Conservation (phyloP, 2,888 invertebrate genomes). For the Thecocarcelia acutangulata region DNA sequence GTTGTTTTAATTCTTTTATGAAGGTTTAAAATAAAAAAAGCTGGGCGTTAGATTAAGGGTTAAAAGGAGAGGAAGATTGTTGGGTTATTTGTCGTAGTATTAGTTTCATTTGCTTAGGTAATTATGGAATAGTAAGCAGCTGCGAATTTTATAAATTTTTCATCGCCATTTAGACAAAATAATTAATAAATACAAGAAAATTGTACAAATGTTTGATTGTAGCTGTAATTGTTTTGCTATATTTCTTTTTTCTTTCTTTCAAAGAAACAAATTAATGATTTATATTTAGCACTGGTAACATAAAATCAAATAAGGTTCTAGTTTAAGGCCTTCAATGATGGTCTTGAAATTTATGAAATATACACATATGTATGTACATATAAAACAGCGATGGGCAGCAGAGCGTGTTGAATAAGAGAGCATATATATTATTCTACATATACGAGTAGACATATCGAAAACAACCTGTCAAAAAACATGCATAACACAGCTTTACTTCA, state of each 20-base stretch:
- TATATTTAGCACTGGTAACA: too few species aligned
- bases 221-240: background rate
- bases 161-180: conserved; percentile 54
- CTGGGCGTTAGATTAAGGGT: background rate
- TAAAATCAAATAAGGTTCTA: too few species aligned
- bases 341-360: too few species aligned
- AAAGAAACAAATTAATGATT: too few species aligned
- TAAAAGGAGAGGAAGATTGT: background rate
- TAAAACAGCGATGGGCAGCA: too few species aligned
- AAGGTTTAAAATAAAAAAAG: background rate
- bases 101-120: conserved; percentile 47
- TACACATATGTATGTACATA: too few species aligned
- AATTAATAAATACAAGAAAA: conserved; percentile 12
- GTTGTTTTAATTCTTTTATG: background rate
- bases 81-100: background rate
- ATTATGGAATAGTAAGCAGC: conserved; percentile 71
- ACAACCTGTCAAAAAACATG: too few species aligned
- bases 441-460: too few species aligned
- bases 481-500: too few species aligned
- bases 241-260: background rate
- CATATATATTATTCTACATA: too few species aligned
- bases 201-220: background rate
- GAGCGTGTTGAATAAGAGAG: too few species aligned
- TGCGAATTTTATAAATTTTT: conserved; percentile 66
- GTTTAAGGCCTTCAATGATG: too few species aligned